These are phyloP conservation scores for Gisinianus flammeolus DNA, from an alignment of 2,888 invertebrate species.

Conservation along the genomic window DNA sequence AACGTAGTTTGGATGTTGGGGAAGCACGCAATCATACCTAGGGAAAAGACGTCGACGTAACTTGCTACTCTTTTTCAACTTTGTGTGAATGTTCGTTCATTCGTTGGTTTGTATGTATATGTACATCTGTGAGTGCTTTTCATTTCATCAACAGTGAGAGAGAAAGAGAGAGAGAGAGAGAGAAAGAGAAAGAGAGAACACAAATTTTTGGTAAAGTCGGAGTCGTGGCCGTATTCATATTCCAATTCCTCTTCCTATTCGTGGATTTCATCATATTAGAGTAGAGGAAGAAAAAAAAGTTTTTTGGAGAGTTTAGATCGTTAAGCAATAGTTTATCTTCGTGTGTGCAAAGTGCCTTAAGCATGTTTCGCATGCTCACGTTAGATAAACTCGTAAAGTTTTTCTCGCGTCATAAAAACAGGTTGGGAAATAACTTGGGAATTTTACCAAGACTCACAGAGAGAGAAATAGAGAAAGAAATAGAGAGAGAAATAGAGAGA, in stretches of 20 bases:
- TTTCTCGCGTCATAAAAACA: constrained; percentile 22
- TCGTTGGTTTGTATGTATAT: neutral
- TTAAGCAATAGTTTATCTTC: constrained; percentile 32
- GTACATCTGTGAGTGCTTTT: neutral
- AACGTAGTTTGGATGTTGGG: neutral
- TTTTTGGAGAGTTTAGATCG: constrained; percentile 28
- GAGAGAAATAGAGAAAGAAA: neutral
- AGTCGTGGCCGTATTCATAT: neutral
- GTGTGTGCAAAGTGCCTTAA: neutral
- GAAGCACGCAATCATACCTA: neutral
- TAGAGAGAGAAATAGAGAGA: neutral
- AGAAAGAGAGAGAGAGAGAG: neutral
- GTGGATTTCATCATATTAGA: constrained; percentile 31
- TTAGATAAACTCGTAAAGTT: constrained; percentile 29
- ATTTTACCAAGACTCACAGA: neutral
- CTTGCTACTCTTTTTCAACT: constrained; percentile 21
- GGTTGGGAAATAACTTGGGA: constrained; percentile 25
- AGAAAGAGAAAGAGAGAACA: neutral
- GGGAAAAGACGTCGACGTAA: constrained; percentile 1
- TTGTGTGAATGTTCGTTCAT: neutral
- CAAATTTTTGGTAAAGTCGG: too few species aligned
- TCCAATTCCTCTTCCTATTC: neutral
- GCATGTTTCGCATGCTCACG: constrained; percentile 12
- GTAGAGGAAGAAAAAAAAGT: neutral
- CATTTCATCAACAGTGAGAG: constrained; percentile 16